These are phyloP conservation scores for Lepus timidus DNA, from an alignment of 2,113 vertebrate genomes.

Conservation along the genomic window DNA sequence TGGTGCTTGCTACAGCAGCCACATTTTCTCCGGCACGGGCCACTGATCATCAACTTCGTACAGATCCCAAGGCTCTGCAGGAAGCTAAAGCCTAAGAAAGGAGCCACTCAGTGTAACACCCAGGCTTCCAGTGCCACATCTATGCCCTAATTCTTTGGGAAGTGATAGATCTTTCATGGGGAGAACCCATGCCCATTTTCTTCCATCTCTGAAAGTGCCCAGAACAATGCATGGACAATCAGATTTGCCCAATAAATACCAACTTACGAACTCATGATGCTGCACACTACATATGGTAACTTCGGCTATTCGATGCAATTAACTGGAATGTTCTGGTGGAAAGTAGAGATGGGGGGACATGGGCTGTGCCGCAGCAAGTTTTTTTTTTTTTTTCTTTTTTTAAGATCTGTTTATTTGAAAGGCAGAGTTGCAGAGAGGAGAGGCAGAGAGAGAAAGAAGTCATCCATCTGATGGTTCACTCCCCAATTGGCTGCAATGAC, in stretches of 20 bases:
- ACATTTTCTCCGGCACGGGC: background rate
- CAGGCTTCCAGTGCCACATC: background rate
- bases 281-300: background rate
- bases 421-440: no score
- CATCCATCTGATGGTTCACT: no score
- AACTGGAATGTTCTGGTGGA: background rate
- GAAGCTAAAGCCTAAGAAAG: background rate
- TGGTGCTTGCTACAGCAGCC: conserved; percentile 10
- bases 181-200: background rate
- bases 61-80: background rate
- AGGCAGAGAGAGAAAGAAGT: no score
- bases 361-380: background rate
- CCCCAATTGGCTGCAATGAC: no score
- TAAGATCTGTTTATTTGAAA: no score
- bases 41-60: background rate
- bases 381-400: no score
- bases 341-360: background rate
- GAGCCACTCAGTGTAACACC: background rate
- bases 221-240: background rate
- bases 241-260: background rate
- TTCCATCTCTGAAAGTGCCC: background rate
- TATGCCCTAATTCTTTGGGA: background rate
- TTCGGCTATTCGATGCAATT: background rate
- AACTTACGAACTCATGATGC: background rate
- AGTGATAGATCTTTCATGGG: background rate